Evolutionary conservation across 2,113 vertebrate genomes (phyloP), one percentile per base, ranked within the genome.

Genomic region (Corythaeola cristata): DNA sequence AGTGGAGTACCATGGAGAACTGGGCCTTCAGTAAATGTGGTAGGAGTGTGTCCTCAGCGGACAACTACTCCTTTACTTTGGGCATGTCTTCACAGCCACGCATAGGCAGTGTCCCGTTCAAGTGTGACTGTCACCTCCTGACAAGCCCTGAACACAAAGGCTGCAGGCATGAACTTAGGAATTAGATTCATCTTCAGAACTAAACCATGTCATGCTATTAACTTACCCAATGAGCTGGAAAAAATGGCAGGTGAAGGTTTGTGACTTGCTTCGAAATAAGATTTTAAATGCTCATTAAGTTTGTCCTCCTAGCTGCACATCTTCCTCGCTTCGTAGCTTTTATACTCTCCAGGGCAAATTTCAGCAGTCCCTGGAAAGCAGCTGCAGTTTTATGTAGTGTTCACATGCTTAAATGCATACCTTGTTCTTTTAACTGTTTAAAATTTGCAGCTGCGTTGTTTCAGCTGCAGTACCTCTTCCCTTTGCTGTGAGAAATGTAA

Each of bases 11-110:
- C 22, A 27, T 1, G 6, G 33, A 73, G 45, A 63, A 18, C 68
- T 6, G 32, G 33, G 20, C 37, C 21, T 63, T 53, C 2, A 23
- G 49, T 50, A 24, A 58, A 39, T 8, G 28, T 6, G 12, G 33
- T 12, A 32, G 24, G 56, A 84, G 11, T 1, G 3, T 39, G n/a
- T 28, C 49, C 23, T 63, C 28, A 47, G 49, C 2, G 0, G 26
- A 6, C 9, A 78, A 35, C 33, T 24, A 21, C 45, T 23, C 59
- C 33, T 85, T 78, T 15, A 27, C 35, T 27, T 56, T 21, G 33
- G 59, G 35, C 7, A 1, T 6, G 21, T 60, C 71, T 71, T 41
- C n/a, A 11, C 47, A 91, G 68, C 60, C 45, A 41, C 0, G 1
- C 14, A 9, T 3, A 8, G 37, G 19, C 77, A 33, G 20, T 22